These are phyloP conservation scores for Papilio glaucus DNA, from an alignment of 1,140 invertebrate genomes.

Conservation along the genomic window DNA sequence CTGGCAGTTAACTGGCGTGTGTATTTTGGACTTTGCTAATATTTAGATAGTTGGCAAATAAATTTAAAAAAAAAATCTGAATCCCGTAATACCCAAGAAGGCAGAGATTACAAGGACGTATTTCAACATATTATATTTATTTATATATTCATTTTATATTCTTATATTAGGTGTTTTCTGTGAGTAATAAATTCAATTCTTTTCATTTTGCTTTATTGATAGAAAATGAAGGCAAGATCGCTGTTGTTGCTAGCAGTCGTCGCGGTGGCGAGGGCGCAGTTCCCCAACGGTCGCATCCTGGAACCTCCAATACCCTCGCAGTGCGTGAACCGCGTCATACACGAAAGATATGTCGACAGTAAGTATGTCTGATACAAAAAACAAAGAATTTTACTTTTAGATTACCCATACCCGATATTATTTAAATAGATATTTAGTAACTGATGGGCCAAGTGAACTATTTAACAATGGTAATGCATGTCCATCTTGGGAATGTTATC, in stretches of 20 bases:
- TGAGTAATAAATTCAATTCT: background rate
- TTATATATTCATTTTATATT: background rate
- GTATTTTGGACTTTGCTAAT: too few species aligned
- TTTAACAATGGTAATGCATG: too few species aligned
- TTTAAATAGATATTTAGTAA: too few species aligned
- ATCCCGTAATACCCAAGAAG: too few species aligned
- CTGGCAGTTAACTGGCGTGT: too few species aligned
- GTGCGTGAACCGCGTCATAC: conserved; percentile 88
- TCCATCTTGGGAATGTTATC: too few species aligned
- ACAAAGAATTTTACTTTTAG: background rate
- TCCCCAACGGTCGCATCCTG: conserved; percentile 87
- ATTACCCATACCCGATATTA: too few species aligned
- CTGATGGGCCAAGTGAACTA: too few species aligned
- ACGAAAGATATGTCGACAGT: conserved; percentile 86
- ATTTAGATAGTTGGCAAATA: too few species aligned
- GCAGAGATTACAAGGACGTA: too few species aligned
- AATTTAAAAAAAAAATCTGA: too few species aligned
- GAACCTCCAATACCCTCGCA: conserved; percentile 89
- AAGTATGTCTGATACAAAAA: conserved; percentile 49
- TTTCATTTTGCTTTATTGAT: conserved; percentile 44
- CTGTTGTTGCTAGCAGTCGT: conserved; percentile 71
- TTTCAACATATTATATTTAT: too few species aligned
- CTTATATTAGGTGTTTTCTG: background rate
- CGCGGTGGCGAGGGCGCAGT: conserved; percentile 85
- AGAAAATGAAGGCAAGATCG: conserved; percentile 67